Base-by-base conservation (phyloP, 1,140 invertebrate species). In the Drosophila nikananu region DNA sequence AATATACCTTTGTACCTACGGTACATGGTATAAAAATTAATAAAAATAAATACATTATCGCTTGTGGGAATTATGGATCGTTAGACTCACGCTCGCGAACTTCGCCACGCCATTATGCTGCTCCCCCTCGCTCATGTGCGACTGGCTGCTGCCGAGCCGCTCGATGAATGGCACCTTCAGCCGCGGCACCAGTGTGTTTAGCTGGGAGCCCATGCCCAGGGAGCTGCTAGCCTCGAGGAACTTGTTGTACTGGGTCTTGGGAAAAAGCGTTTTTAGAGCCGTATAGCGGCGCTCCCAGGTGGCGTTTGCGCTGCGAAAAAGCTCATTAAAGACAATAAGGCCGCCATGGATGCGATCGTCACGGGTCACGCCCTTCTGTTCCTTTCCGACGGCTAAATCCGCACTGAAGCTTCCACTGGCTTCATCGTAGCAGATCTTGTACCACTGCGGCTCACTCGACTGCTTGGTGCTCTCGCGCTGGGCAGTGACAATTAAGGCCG, bases 291-390 rank as follows among this genome's bases (percentile, higher is more conserved):
- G 94, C 91, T 98, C 99, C 96, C 98, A 98, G 51, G 96, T 95
- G 4, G 97, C 95, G 94, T 99, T 99, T 51, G 97, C 97, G 90
- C 98, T 98, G 72, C 98, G 94, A 3, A 99, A 94, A 0, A 99
- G 94, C 93, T 99, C 99, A 94, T 99, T 99, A 3, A 99, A 93
- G 15, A 99, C 97, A 15, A 99, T 94, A 1, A 99, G 94, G 2
- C 97, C 97, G 15, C 98, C 98, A 93, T 99, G 99, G 27, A 98
- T 96, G 91, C 96, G 95, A 92, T 99, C 99, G 86, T 99, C 99
- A 77, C 95, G 95, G 9, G 96, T 96, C 61, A 97, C 95, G 21
- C 97, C 97, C 86, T 96, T 96, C 83, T 86, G 91, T 8, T 97
- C 97, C 92, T 95, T 95, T 48, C 94, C 93, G 46, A 95, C 91